Evolutionary conservation across 2,888 invertebrate genomes (phyloP).

Genomic region (Erebia aethiops): DNA sequence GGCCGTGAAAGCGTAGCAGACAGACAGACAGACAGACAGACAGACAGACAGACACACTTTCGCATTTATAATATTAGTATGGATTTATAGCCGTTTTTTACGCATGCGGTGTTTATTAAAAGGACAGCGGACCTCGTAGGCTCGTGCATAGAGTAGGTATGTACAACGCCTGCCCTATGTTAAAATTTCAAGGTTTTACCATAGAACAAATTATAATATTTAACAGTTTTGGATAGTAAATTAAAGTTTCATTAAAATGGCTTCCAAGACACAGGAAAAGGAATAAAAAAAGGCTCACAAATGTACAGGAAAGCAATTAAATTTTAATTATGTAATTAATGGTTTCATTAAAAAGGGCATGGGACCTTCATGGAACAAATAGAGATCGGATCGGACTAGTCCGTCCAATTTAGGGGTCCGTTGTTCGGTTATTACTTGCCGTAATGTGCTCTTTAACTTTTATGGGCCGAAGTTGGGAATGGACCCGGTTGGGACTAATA

Average conservation of each 20-base stretch:
- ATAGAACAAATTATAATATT: too few species aligned
- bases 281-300: too few species aligned
- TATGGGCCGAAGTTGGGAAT: conserved; percentile 76
- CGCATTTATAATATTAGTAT: too few species aligned
- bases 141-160: too few species aligned
- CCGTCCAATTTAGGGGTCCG: conserved; percentile 65
- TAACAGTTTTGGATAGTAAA: not conserved
- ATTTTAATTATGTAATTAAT: conserved; percentile 33
- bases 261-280: not conserved
- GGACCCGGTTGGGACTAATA: conserved; percentile 67
- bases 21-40: too few species aligned
- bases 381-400: conserved; percentile 38
- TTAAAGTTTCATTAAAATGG: not conserved
- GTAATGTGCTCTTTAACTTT: conserved; percentile 82
- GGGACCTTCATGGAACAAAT: conserved; percentile 31
- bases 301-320: conserved; percentile 14
- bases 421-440: conserved; percentile 78
- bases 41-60: too few species aligned
- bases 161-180: too few species aligned
- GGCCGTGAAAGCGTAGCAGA: too few species aligned
- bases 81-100: too few species aligned
- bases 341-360: conserved; percentile 37
- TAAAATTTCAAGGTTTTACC: too few species aligned
- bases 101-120: too few species aligned
- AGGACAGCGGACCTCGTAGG: too few species aligned